Base-by-base conservation (phyloP, 1,140 invertebrate genomes). In the Lordiphosa collinella region DNA sequence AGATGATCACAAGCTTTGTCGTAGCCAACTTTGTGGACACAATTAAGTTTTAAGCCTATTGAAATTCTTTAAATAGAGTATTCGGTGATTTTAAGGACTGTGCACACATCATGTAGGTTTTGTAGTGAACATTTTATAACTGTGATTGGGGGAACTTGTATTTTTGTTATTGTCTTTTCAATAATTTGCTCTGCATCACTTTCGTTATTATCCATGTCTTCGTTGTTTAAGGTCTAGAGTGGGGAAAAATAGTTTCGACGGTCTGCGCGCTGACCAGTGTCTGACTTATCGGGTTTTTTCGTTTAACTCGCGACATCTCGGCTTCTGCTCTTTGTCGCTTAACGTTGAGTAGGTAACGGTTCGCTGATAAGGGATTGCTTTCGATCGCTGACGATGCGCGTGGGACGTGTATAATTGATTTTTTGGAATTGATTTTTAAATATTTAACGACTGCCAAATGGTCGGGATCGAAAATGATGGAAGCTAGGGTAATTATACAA, bases 341-440 rank as follows among this genome's bases (percentile, higher is more conserved):
- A 38, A 8, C 14, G 36, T 14, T 38, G 36, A 38, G 12, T 38
- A 14, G 6, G 36, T 8, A 38, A 38, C 12, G 13, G 36, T 38
- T 38, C 14, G 36, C 16, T 38, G 36, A 9, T 38, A 2, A 14
- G 13, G 13, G 14, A 14, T 38, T 4, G 36, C 16, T 38, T 9
- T 8, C 16, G 36, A 38, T 38, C 13, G 36, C 14, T 14, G 36
- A 38, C 10, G 13, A 38, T 38, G 36, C 36, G 13, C 36, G 36
- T 38, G 36, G 36, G 36, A 38, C 36, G 36, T 38, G 36, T 38
- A n/a, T n/a, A n/a, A n/a, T n/a, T n/a, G n/a, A n/a, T n/a, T n/a
- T n/a, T n/a, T n/a, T n/a, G n/a, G n/a, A n/a, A n/a, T n/a, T n/a
- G n/a, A n/a, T n/a, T n/a, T n/a, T n/a, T n/a, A n/a, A n/a, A n/a